phyloP scores from a whole-genome alignment of 2,888 invertebrate species.

The Folsomia manolachei region DNA sequence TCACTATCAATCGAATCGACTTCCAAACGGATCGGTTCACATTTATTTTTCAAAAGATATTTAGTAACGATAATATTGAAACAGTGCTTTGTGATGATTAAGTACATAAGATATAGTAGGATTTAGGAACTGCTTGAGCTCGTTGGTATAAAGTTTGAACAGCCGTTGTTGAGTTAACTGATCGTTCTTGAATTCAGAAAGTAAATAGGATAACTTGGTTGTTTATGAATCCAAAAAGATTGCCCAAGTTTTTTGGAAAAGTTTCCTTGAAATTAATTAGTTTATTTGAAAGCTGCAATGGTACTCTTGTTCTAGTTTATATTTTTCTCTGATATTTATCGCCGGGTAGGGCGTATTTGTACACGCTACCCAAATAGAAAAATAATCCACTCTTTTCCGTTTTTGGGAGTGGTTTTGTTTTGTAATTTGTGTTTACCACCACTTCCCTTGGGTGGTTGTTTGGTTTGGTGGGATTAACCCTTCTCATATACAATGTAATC shows the following conservation, averaged over 20 bases:
- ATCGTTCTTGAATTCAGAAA: neutral
- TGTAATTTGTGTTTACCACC: neutral
- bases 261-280: neutral
- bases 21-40: neutral
- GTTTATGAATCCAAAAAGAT: neutral
- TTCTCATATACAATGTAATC: neutral
- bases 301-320: too few relatives aligned
- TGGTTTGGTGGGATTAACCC: neutral
- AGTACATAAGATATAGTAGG: too few relatives aligned
- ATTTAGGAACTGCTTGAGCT: too few relatives aligned
- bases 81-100: neutral
- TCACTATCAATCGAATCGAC: neutral
- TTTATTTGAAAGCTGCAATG: neutral
- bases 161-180: neutral
- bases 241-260: neutral
- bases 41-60: too few relatives aligned
- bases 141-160: neutral
- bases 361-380: neutral
- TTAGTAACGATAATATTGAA: neutral
- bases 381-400: neutral
- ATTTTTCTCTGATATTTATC: neutral
- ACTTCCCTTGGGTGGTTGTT: neutral
- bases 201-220: neutral
- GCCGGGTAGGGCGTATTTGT: neutral
- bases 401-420: neutral